A percentile compares a stretch with the other conserved stretches of the same genome.
phyloP scores from a whole-genome alignment of 2,797 vertebrate genomes.

The Sebastes hubbsi region DNA sequence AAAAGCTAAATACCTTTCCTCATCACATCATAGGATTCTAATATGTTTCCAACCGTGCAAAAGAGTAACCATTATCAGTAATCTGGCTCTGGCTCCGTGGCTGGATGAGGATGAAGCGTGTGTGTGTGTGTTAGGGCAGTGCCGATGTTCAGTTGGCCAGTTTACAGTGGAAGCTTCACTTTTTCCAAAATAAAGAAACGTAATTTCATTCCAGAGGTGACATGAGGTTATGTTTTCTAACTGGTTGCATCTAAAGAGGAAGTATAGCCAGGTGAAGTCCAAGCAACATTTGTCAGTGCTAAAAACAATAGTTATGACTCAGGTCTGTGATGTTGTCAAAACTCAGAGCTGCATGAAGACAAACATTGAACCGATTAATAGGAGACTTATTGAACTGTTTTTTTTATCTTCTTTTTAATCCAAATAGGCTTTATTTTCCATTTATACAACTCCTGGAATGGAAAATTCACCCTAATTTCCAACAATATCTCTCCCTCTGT shows the following conservation, averaged over 20 bases:
- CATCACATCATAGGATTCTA: conserved; percentile 32
- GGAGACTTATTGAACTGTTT: neutral
- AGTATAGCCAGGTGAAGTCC: neutral
- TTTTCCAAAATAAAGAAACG: conserved; percentile 46
- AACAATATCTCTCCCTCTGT: conserved; percentile 29
- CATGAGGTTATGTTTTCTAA: conserved; percentile 23
- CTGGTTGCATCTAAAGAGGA: neutral
- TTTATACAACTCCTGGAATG: conserved; percentile 17
- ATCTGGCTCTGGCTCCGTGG: conserved; percentile 18
- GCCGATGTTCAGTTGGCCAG: conserved; percentile 9
- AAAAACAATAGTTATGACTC: neutral
- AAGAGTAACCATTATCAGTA: conserved; percentile 40
- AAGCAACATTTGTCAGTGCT: neutral
- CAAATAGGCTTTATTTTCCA: conserved; percentile 12
- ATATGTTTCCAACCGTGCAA: conserved; percentile 28
- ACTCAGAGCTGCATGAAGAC: neutral
- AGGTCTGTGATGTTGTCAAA: neutral
- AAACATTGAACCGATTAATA: neutral
- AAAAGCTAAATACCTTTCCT: conserved; percentile 29
- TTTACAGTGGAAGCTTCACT: conserved; percentile 26
- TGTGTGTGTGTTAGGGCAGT: conserved; percentile 35
- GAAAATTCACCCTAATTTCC: conserved; percentile 16
- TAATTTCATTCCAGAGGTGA: conserved; percentile 18
- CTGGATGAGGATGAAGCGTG: conserved; percentile 11
- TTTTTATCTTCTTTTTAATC: neutral